phyloP scores from a whole-genome alignment of 2,113 vertebrate species.

The Motacilla tschutschensis region DNA sequence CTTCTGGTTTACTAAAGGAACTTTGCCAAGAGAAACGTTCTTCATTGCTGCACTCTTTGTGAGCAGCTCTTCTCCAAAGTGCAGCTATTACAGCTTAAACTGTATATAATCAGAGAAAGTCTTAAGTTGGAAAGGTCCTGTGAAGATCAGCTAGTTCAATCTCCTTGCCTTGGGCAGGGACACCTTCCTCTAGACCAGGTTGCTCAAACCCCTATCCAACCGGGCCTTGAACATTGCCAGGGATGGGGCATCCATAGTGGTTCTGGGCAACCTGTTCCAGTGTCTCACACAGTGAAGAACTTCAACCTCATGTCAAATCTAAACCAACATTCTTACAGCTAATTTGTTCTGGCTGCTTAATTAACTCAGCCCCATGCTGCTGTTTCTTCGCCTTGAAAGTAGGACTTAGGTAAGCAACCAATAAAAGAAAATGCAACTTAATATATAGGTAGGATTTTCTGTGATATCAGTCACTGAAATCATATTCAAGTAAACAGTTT shows the following conservation, averaged over 20 bases:
- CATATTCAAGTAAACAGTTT: background rate
- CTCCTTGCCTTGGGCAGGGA: background rate
- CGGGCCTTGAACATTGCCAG: background rate
- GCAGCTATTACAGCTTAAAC: background rate
- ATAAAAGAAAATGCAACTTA: background rate
- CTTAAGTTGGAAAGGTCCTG: background rate
- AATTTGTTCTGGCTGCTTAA: background rate
- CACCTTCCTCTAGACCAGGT: background rate
- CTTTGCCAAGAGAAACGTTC: background rate
- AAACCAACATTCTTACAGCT: background rate
- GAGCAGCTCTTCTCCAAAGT: background rate
- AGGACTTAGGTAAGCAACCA: background rate
- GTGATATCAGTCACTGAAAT: background rate
- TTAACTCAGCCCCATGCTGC: background rate
- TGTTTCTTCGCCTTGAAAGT: background rate
- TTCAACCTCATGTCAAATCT: background rate
- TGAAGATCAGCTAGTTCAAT: background rate
- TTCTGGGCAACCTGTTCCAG: background rate
- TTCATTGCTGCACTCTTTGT: background rate
- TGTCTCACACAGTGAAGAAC: background rate
- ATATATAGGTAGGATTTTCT: background rate
- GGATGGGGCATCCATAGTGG: accelerated
- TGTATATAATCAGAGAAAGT: background rate
- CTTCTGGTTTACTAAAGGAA: background rate
- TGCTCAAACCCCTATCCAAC: background rate